Evolutionary conservation across 2,113 vertebrate genomes (phyloP).

Genomic region (Scomber colias): DNA sequence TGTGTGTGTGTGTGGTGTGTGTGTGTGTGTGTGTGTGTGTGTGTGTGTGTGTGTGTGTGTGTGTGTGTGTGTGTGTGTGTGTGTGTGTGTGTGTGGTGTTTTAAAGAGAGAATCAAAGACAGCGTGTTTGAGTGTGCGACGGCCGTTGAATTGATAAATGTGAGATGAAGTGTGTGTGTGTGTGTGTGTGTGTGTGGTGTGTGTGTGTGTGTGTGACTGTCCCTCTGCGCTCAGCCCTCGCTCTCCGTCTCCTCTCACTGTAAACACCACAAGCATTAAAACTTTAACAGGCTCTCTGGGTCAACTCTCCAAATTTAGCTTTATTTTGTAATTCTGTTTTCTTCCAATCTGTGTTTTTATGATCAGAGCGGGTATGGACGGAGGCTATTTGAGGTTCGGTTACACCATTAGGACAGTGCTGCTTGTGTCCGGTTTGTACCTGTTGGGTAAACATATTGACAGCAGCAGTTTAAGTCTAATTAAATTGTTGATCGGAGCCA

Average conservation of each 20-base stretch:
- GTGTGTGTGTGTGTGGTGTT: no score
- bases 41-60: no score
- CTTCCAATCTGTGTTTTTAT: slow-evolving; percentile 22
- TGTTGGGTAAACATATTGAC: slow-evolving; percentile 1
- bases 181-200: no score
- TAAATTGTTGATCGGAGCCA: slow-evolving; percentile 21
- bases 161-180: slow-evolving; percentile 23
- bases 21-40: no score
- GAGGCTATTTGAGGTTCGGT: background rate
- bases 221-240: slow-evolving; percentile 25
- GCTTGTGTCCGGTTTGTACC: slow-evolving; percentile 7
- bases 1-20: background rate
- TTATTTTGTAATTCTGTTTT: background rate
- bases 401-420: background rate
- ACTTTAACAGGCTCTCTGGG: slow-evolving; percentile 25
- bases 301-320: slow-evolving; percentile 25
- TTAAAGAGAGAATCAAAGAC: background rate
- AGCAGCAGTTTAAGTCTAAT: slow-evolving; percentile 23
- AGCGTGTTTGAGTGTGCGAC: background rate
- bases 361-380: background rate
- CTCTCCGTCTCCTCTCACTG: slow-evolving; percentile 8
- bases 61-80: no score
- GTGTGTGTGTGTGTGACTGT: slow-evolving; percentile 15
- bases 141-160: slow-evolving; percentile 30
- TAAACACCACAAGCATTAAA: slow-evolving; percentile 44